phyloP scores from a whole-genome alignment of 1,140 invertebrate species.

The Octopus sinensis region DNA sequence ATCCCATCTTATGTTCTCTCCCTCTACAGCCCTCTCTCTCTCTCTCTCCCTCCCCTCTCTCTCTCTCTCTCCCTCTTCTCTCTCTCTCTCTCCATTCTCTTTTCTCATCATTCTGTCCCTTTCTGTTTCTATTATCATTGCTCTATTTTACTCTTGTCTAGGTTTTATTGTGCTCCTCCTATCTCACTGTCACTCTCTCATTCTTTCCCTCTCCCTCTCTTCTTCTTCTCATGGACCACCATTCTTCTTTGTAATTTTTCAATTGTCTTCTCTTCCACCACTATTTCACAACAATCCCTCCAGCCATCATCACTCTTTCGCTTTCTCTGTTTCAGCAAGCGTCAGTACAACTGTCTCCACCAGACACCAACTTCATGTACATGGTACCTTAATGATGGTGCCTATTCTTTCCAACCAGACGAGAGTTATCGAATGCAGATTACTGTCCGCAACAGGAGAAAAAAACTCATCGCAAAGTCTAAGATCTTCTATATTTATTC shows the following conservation, averaged over 20 bases:
- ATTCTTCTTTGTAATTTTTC: background rate
- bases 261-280: background rate
- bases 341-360: slow-evolving; percentile 28
- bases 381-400: slow-evolving; percentile 19
- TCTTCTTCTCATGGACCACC: background rate
- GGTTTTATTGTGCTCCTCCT: background rate
- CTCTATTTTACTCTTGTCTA: background rate
- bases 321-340: background rate
- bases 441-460: slow-evolving; percentile 20
- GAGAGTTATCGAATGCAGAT: slow-evolving; percentile 24
- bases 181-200: background rate
- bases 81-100: background rate
- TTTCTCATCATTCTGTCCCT: background rate
- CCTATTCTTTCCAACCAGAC: slow-evolving; percentile 11
- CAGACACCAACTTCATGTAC: slow-evolving; percentile 25
- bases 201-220: background rate
- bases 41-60: background rate
- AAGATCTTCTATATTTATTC: slow-evolving; percentile 18
- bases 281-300: background rate
- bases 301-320: background rate
- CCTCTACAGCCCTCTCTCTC: background rate
- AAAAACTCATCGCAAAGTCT: slow-evolving; percentile 10
- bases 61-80: background rate
- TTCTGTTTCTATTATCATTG: background rate
- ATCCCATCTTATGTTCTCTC: no score